Evolutionary conservation across 2,888 invertebrate genomes (phyloP).

Genomic region (Herminia tarsipennalis): DNA sequence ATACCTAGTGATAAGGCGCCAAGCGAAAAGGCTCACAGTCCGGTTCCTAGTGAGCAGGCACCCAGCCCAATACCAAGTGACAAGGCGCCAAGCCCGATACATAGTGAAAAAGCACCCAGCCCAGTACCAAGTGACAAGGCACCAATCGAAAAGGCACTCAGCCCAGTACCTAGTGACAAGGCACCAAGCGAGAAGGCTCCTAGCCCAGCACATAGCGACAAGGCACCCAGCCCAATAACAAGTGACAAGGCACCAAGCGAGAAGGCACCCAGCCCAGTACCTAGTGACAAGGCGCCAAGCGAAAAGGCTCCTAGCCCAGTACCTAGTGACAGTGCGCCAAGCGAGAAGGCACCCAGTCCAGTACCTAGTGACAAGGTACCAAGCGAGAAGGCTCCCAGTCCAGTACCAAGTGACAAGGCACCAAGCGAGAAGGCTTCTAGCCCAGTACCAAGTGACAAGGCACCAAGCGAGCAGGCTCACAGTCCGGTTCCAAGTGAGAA

Average conservation of each 20-base stretch:
- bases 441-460: not conserved
- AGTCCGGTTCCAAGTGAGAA: conserved; percentile 6
- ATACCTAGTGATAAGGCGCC: not conserved
- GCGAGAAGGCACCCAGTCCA: conserved; percentile 6
- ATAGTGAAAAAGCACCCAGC: conserved; percentile 25
- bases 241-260: conserved; percentile 11
- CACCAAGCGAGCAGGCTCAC: not conserved
- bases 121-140: conserved; percentile 23
- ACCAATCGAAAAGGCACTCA: conserved; percentile 2
- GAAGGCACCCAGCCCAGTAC: conserved; percentile 6
- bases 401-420: conserved; percentile 9
- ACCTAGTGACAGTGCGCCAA: conserved; percentile 11
- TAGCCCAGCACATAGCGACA: not conserved
- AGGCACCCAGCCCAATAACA: conserved; percentile 1
- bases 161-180: conserved; percentile 10
- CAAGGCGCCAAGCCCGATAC: conserved; percentile 27
- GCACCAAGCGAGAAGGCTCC: not conserved
- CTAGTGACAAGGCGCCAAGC: not conserved
- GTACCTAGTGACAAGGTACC: not conserved
- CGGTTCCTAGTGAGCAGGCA: not conserved
- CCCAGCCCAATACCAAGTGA: conserved; percentile 16
- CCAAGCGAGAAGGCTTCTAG: conserved; percentile 10
- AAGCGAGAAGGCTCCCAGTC: conserved; percentile 5
- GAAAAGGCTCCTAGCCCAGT: conserved; percentile 9
- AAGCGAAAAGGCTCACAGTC: not conserved